Evolutionary conservation across 2,113 vertebrate species (phyloP).

Genomic region (Probosciger aterrimus): DNA sequence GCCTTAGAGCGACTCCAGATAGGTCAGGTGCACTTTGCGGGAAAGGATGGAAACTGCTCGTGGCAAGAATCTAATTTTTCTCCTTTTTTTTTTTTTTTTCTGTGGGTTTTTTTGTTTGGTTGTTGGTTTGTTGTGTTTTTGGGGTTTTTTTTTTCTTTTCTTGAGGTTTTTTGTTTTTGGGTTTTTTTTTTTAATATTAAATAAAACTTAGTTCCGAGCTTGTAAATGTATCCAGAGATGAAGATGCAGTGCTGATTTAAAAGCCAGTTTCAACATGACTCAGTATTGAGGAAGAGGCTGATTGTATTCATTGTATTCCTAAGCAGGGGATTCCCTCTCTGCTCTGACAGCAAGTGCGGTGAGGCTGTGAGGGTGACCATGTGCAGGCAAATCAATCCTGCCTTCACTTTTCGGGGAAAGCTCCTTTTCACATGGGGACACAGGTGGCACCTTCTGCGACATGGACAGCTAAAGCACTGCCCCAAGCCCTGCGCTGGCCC

Average conservation of each 20-base stretch:
- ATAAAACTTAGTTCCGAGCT: background rate
- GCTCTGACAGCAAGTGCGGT: background rate
- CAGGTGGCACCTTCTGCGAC: background rate
- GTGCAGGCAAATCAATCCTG: background rate
- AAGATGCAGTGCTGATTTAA: background rate
- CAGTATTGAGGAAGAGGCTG: background rate
- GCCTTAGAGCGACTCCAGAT: background rate
- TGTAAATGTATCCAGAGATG: background rate
- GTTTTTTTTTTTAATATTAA: background rate
- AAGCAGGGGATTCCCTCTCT: background rate
- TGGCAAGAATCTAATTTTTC: background rate
- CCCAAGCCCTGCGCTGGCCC: background rate
- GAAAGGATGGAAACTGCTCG: fast-evolving
- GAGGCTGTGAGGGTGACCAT: background rate
- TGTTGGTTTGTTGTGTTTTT: background rate
- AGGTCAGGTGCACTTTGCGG: background rate
- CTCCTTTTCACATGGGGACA: background rate
- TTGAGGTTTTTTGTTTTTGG: background rate
- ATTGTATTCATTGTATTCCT: background rate
- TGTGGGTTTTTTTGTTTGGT: background rate
- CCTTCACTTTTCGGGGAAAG: background rate
- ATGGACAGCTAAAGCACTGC: background rate
- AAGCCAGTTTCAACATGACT: background rate
- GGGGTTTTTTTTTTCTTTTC: background rate
- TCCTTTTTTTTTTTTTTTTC: too few relatives aligned